phyloP scores from a whole-genome alignment of 2,888 invertebrate genomes.

The Agrotis puta region DNA sequence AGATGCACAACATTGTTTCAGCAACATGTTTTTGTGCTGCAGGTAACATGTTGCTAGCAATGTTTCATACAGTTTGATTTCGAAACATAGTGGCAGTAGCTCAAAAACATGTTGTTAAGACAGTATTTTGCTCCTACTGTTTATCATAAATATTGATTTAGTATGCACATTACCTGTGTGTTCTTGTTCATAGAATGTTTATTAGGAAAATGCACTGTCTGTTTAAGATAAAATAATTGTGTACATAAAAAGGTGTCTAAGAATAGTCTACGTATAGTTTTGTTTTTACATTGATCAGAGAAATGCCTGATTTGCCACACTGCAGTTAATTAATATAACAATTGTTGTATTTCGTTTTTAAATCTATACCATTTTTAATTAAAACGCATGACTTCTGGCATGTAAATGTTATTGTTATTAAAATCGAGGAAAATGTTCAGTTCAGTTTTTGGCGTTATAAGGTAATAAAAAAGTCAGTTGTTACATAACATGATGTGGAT shows the following conservation, averaged over 20 bases:
- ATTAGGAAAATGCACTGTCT: conserved; percentile 51
- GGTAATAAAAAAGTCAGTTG: conserved; percentile 6
- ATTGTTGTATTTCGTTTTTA: conserved; percentile 1
- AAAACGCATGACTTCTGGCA: conserved; percentile 22
- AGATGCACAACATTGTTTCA: conserved; percentile 16
- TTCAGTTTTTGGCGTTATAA: conserved; percentile 2
- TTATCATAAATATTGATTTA: conserved; percentile 25
- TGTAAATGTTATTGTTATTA: conserved; percentile 26
- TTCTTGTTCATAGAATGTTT: conserved; percentile 46
- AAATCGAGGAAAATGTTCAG: conserved; percentile 13
- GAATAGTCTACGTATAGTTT: conserved; percentile 1
- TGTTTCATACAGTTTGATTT: not conserved
- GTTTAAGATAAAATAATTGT: conserved; percentile 33
- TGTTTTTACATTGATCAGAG: conserved; percentile 13
- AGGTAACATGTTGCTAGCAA: not conserved
- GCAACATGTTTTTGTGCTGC: conserved; percentile 1
- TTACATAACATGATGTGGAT: conserved; percentile 28
- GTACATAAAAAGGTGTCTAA: conserved; percentile 16
- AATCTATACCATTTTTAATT: conserved; percentile 12
- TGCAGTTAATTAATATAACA: not conserved
- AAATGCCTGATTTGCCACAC: conserved; percentile 11
- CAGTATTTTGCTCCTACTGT: conserved; percentile 21
- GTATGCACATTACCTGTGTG: conserved; percentile 62
- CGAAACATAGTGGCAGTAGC: conserved; percentile 2
- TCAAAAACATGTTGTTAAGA: not conserved